Conservation (phyloP, 2,113 vertebrate genomes). For the Gallinago jamesoni region DNA sequence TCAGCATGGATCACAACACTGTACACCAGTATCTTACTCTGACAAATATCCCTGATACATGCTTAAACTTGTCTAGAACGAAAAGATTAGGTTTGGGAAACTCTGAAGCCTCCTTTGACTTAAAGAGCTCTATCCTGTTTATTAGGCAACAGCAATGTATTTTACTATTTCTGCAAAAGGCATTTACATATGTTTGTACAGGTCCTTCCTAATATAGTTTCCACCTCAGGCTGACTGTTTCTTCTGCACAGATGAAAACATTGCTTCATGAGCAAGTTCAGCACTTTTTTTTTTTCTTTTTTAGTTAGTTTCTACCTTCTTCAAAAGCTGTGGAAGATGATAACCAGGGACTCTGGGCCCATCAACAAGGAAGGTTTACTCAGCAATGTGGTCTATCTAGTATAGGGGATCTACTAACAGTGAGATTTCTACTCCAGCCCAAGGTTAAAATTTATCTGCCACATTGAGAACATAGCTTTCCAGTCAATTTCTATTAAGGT, state of each 20-base stretch:
- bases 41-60: neutral
- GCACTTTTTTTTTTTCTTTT: neutral
- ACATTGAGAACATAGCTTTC: neutral
- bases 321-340: neutral
- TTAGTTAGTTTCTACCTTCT: neutral
- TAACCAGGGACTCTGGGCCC: neutral
- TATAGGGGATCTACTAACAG: neutral
- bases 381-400: neutral
- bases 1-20: accelerated
- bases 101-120: neutral
- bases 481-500: neutral
- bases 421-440: neutral
- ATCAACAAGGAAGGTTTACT: neutral
- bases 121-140: neutral
- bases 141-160: neutral
- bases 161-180: neutral
- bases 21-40: neutral
- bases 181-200: accelerated
- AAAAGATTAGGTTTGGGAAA: neutral
- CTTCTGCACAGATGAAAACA: neutral
- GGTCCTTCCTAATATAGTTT: neutral
- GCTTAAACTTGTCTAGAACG: neutral
- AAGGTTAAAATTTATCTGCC: neutral
- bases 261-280: neutral
- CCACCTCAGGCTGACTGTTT: neutral